Evolutionary conservation across 2,888 invertebrate species (phyloP).

Genomic region (Heliconius ismenius): DNA sequence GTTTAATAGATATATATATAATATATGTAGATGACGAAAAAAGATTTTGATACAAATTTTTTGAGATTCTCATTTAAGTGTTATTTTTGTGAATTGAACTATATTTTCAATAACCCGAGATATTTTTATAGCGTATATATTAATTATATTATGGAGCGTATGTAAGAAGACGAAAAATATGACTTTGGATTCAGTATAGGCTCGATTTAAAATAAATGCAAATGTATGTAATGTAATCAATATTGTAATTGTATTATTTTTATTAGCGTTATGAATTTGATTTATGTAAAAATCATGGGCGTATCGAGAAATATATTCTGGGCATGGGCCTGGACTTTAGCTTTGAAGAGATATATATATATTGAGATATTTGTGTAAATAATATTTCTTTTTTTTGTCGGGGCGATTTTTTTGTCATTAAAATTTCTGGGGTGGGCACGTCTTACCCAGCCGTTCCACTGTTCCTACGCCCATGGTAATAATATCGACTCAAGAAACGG

Average conservation of each 20-base stretch:
- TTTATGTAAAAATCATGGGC: background rate
- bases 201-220: slow-evolving; percentile 1
- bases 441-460: too few species aligned
- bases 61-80: slow-evolving; percentile 11
- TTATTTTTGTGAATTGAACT: slow-evolving; percentile 11
- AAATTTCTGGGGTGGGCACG: too few species aligned
- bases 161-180: background rate
- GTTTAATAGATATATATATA: slow-evolving; percentile 17
- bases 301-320: too few species aligned
- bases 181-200: background rate
- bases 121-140: slow-evolving; percentile 26
- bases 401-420: too few species aligned
- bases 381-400: too few species aligned
- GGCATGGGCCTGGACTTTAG: too few species aligned
- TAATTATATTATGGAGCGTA: background rate
- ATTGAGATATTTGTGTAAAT: too few species aligned
- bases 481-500: slow-evolving; percentile 39
- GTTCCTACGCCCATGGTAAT: background rate
- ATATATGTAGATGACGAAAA: background rate
- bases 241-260: slow-evolving; percentile 12
- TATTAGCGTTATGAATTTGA: background rate
- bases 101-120: slow-evolving; percentile 21
- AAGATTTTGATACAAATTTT: slow-evolving; percentile 30
- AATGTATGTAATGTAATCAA: too few species aligned
- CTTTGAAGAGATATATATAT: too few species aligned